Base-by-base conservation (phyloP, 2,888 invertebrate species). In the Chydorus sphaericus region DNA sequence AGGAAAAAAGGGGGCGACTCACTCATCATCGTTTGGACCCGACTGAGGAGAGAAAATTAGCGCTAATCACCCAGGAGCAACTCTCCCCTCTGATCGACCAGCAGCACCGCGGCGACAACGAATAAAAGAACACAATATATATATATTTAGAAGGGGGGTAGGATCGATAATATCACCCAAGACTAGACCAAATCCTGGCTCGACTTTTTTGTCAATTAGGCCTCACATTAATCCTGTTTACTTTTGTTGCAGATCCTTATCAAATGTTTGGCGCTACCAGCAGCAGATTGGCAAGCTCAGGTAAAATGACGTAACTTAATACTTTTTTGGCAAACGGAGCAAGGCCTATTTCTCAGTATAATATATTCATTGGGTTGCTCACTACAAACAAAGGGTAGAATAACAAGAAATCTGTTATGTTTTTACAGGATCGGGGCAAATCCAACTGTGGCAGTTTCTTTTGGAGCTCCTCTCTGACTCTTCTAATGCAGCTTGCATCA, bases 361-460 rank as follows among this genome's bases (percentile, higher is more conserved):
- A n/a, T 33, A 33, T 33, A 10, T 33, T 33, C 14, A 10, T n/a
- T n/a, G n/a, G n/a, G n/a, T n/a, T n/a, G n/a, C n/a, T n/a, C n/a
- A n/a, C n/a, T n/a, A n/a, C n/a, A 48, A 16, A 11, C 23, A 36
- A 31, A 10, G 33, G 20, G 33, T 4, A 31, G 20, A 11, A 31
- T 31, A n/a, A 33, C 11, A 52, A 52, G 4, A 16, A 16, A 36
- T 31, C 59, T 61, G 57, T 67, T 38, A 8, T 48, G n/a, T 10
- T 36, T 67, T 11, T 72, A 44, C 28, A 85, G 89, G 88, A 68
- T 90, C 89, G 37, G 96, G 97, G 31, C 97, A 98, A 74, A 97
- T 97, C 66, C 97, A 98, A 70, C 75, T 98, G 63, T 98, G 97
- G 97, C 97, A 98, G 75, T 98, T 98, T 72, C 80, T 98, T 39